Evolutionary conservation across 2,113 vertebrate genomes (phyloP).

Genomic region (Chrysemys picta): DNA sequence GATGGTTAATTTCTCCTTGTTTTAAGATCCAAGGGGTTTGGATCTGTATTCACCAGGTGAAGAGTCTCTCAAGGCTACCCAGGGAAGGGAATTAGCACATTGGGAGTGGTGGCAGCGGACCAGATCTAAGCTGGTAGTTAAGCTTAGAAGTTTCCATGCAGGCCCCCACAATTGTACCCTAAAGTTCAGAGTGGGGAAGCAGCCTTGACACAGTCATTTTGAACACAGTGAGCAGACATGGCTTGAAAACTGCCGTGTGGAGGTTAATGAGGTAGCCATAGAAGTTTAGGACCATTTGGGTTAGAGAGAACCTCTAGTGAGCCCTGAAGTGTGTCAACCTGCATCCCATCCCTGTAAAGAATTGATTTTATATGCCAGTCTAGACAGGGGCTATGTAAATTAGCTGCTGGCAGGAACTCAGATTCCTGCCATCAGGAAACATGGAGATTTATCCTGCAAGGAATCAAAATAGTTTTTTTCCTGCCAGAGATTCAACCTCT

Average conservation of each 20-base stretch:
- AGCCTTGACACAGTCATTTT: too few relatives aligned
- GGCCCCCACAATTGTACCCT: too few relatives aligned
- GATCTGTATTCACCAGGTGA: too few relatives aligned
- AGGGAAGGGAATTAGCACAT: too few relatives aligned
- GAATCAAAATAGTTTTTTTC: neutral
- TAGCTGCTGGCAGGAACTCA: neutral
- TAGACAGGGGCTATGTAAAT: neutral
- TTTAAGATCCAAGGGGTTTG: too few relatives aligned
- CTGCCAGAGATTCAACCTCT: neutral
- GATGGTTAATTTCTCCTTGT: too few relatives aligned
- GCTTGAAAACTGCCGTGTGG: neutral
- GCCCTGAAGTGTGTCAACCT: fast-evolving
- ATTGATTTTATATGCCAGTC: neutral
- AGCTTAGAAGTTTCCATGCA: too few relatives aligned
- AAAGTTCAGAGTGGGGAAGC: too few relatives aligned
- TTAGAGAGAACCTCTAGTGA: fast-evolving
- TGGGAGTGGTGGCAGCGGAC: too few relatives aligned
- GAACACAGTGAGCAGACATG: neutral
- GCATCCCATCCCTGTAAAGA: neutral
- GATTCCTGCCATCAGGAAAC: neutral
- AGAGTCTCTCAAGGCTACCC: too few relatives aligned
- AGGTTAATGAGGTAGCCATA: fast-evolving
- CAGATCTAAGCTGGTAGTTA: too few relatives aligned
- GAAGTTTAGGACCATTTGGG: fast-evolving
- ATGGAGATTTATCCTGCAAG: neutral